A percentile compares a stretch with the other conserved stretches of the same genome.
These are phyloP conservation scores for Platichthys flesus DNA, from an alignment of 2,113 vertebrate genomes.

Conservation along the genomic window DNA sequence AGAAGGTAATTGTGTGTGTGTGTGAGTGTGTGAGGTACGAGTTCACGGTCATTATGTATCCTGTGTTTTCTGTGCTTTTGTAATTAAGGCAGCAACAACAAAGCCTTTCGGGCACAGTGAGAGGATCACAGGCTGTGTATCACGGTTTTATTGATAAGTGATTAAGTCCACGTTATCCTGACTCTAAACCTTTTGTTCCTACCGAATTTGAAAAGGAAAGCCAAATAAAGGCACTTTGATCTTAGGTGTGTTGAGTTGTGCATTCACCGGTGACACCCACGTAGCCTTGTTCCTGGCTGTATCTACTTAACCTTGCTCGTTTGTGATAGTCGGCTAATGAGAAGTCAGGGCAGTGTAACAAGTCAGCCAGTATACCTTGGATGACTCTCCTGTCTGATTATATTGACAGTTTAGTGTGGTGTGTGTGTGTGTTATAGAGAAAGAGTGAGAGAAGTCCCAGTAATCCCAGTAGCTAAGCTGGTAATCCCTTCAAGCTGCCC, in stretches of 20 bases:
- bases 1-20: neutral
- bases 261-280: constrained; percentile 13
- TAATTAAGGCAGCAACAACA: neutral
- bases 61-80: constrained; percentile 9
- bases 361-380: constrained; percentile 49
- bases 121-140: neutral
- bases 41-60: constrained; percentile 15
- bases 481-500: constrained; percentile 73
- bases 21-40: neutral
- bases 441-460: constrained; percentile 55
- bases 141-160: neutral
- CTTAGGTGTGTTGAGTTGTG: constrained; percentile 1
- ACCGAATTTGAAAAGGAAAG: neutral
- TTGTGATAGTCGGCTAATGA: constrained; percentile 47
- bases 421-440: constrained; percentile 19
- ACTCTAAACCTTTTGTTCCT: neutral
- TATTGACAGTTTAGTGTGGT: constrained; percentile 36
- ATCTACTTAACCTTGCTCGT: constrained; percentile 50
- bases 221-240: constrained; percentile 9
- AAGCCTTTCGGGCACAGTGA: neutral
- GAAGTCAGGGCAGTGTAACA: constrained; percentile 29
- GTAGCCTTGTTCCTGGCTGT: constrained; percentile 24
- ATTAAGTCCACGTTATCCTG: neutral
- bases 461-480: constrained; percentile 76
- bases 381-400: constrained; percentile 42